Evolutionary conservation across 2,888 invertebrate species (phyloP).

Genomic region (Eupithecia tripunctaria): DNA sequence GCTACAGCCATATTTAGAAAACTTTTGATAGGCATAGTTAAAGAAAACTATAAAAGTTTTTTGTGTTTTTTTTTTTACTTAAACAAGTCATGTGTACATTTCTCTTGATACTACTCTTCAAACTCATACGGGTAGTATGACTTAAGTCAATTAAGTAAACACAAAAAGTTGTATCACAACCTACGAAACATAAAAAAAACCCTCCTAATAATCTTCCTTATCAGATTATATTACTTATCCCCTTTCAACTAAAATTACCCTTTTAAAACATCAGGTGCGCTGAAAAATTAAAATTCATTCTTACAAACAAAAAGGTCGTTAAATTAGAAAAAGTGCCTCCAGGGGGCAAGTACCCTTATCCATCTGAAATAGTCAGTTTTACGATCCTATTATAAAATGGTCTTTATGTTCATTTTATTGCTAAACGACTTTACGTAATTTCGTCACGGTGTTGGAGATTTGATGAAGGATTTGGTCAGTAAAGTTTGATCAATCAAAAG

Average conservation of each 20-base stretch:
- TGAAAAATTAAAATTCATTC: conserved; percentile 61
- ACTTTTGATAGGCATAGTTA: no score
- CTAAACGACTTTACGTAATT: conserved; percentile 82
- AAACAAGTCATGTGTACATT: no score
- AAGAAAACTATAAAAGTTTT: no score
- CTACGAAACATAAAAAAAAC: background rate
- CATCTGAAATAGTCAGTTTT: conserved; percentile 69
- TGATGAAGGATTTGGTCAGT: conserved; percentile 66
- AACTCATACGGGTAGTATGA: no score
- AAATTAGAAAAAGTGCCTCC: conserved; percentile 74
- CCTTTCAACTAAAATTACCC: conserved; percentile 34
- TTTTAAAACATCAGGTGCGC: conserved; percentile 58
- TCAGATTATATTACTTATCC: conserved; percentile 10
- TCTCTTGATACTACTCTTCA: no score
- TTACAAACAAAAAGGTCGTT: conserved; percentile 71
- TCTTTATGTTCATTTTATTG: conserved; percentile 82
- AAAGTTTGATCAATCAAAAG: conserved; percentile 50
- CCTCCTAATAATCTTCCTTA: background rate
- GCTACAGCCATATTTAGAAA: no score
- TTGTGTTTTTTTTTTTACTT: no score
- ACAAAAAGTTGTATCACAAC: background rate
- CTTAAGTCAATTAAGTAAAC: no score
- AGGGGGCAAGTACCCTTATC: conserved; percentile 56
- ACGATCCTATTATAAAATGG: conserved; percentile 83
- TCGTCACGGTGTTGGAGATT: conserved; percentile 76